These are phyloP conservation scores for Helicolenus hilgendorfi DNA, from an alignment of 2,797 vertebrate species.

Conservation along the genomic window DNA sequence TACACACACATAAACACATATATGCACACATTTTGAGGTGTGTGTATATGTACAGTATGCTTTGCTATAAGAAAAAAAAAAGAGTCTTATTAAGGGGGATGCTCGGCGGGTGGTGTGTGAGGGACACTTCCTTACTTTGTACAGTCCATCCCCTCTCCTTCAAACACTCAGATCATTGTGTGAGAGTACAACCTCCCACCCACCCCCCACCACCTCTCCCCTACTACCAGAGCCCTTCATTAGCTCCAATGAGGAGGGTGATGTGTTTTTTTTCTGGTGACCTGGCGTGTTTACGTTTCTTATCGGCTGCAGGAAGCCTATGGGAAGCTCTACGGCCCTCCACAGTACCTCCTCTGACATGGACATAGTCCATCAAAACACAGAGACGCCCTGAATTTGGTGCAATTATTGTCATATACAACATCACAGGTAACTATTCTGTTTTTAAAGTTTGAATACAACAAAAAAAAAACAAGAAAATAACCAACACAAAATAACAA, in stretches of 20 bases:
- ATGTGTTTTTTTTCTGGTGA: constrained; percentile 50
- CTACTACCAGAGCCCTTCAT: constrained; percentile 59
- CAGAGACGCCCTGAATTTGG: background rate
- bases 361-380: constrained; percentile 49
- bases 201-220: background rate
- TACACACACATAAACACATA: constrained; percentile 27
- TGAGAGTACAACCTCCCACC: constrained; percentile 44
- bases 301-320: constrained; percentile 91
- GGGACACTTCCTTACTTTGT: constrained; percentile 91
- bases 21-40: constrained; percentile 38
- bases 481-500: background rate
- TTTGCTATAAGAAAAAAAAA: constrained; percentile 11
- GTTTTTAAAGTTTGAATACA: background rate
- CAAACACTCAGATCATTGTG: constrained; percentile 83
- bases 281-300: constrained; percentile 87
- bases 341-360: constrained; percentile 82
- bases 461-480: background rate
- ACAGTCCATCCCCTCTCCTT: constrained; percentile 72
- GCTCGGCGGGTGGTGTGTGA: constrained; percentile 44
- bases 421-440: background rate
- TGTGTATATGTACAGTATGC: background rate
- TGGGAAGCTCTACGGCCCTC: constrained; percentile 89
- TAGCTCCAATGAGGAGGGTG: constrained; percentile 64
- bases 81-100: constrained; percentile 22
- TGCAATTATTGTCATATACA: background rate